phyloP scores from a whole-genome alignment of 2,797 vertebrate genomes.

The Sus cebifrons region DNA sequence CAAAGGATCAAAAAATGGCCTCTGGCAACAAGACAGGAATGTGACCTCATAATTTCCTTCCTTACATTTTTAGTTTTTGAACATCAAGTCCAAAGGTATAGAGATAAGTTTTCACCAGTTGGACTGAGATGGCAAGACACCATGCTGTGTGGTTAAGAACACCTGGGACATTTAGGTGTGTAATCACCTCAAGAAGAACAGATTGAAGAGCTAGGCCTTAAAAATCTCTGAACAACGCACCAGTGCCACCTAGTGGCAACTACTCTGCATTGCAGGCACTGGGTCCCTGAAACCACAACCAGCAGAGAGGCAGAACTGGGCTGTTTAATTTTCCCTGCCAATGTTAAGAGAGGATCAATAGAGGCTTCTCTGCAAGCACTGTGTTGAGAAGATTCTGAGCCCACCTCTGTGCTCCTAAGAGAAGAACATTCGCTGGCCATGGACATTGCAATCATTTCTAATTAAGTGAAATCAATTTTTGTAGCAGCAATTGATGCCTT shows the following conservation, averaged over 20 bases:
- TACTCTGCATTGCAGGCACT: constrained; percentile 59
- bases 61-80: not conserved
- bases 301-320: too few species aligned
- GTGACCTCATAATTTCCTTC: not conserved
- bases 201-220: not conserved
- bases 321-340: not conserved
- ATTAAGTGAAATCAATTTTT: constrained; percentile 4
- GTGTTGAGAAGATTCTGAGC: not conserved
- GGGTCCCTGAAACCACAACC: constrained; percentile 60
- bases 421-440: not conserved
- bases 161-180: not conserved
- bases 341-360: not conserved
- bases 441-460: not conserved
- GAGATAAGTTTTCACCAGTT: not conserved
- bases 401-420: not conserved
- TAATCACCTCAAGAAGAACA: not conserved
- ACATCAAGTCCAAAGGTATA: not conserved
- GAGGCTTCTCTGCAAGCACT: not conserved
- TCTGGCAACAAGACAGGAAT: not conserved
- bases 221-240: not conserved
- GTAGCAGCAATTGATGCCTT: not conserved
- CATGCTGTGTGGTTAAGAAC: constrained; percentile 5
- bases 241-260: constrained; percentile 57
- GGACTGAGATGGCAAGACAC: not conserved
- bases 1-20: not conserved